Evolutionary conservation across 1,140 invertebrate genomes (phyloP), one percentile per base, ranked within the genome.

Genomic region (Nylanderia fulva): DNA sequence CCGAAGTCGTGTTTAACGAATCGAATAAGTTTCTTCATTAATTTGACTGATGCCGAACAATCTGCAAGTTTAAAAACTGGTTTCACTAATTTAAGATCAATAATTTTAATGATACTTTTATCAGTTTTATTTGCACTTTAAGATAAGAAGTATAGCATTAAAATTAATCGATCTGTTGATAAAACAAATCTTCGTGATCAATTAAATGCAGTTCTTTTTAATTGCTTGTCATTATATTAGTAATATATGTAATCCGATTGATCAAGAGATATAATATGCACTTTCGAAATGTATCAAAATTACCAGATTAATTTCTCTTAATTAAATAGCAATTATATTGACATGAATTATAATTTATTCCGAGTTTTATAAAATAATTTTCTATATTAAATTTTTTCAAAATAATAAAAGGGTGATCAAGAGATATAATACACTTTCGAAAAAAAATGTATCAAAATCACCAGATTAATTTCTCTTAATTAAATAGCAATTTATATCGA

Each of bases 1-100:
- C 18, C 39, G 1, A 21, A 64, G 39, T 77, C 60, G 60, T n/a
- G n/a, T 29, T 77, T 36, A 66, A 77, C 58, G 7, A 77, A 77
- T 77, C 58, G 11, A 8, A 33, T 13, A n/a, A 36, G 24, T 75
- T 60, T 79, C 61, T 15, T 68, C 60, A 48, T 77, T 54, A 60
- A 21, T 74, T 58, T 18, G 15, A 18, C 21, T 27, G 60, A 75
- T 60, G 54, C 24, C 9, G 15, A 21, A 7, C 21, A 7, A 15
- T 27, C 29, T 13, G 36, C 27, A 42, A 64, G 21, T 64, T 2
- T 42, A 36, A 33, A 24, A 61, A 33, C 42, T n/a, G n/a, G n/a
- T 21, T 33, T 18, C 7, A 7, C 8, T 9, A 36, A 76, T 76
- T 76, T 15, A 27, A 77, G 9, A 54, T 21, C 29, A 13, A 15